These are phyloP conservation scores for Beris chalybata DNA, from an alignment of 2,888 invertebrate genomes.

Conservation along the genomic window DNA sequence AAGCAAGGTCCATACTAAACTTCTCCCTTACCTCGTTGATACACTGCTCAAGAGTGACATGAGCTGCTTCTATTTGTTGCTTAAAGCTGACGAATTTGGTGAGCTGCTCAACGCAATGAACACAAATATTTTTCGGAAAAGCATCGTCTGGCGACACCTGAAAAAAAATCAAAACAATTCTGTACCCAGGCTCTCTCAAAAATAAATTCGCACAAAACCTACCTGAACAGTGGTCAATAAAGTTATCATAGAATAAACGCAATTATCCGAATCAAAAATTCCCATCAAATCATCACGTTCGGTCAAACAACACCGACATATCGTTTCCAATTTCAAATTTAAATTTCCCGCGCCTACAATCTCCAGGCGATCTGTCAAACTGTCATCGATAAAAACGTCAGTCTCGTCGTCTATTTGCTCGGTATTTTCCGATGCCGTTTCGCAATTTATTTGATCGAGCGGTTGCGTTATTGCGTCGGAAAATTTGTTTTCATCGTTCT, in stretches of 20 bases:
- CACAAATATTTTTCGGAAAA: conserved; percentile 43
- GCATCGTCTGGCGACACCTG: conserved; percentile 41
- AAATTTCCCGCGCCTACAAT: neutral
- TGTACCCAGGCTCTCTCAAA: neutral
- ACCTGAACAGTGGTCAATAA: conserved; percentile 55
- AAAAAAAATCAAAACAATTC: conserved; percentile 21
- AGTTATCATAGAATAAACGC: conserved; percentile 52
- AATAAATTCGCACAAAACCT: conserved; percentile 24
- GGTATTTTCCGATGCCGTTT: neutral
- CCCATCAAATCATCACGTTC: conserved; percentile 31
- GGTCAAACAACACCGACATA: conserved; percentile 35
- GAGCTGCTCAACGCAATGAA: conserved; percentile 43
- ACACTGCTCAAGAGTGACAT: conserved; percentile 42
- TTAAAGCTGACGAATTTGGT: conserved; percentile 56
- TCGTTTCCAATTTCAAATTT: conserved; percentile 15
- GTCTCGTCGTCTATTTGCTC: neutral
- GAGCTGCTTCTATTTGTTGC: conserved; percentile 56
- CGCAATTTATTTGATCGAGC: neutral
- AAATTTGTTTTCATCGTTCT: neutral
- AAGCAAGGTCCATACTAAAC: too few relatives aligned
- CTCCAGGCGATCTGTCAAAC: neutral
- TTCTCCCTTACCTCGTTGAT: neutral
- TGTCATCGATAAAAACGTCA: neutral
- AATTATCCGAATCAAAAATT: conserved; percentile 28
- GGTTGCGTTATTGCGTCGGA: neutral